phyloP scores from a whole-genome alignment of 2,797 vertebrate genomes.

The Sebastes hubbsi region DNA sequence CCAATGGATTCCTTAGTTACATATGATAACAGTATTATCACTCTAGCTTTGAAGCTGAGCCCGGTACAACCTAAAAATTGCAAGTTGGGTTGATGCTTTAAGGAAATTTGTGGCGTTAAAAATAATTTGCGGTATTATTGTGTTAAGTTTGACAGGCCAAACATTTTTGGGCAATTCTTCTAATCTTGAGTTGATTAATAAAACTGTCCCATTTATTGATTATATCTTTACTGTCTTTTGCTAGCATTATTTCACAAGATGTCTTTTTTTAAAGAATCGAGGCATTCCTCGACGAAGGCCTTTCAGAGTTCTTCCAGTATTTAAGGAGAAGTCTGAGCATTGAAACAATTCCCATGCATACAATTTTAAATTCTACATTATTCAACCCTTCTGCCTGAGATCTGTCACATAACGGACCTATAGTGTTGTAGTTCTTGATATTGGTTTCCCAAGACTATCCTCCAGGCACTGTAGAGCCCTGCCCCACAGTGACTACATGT shows the following conservation, averaged over 20 bases:
- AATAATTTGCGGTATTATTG: too few species aligned
- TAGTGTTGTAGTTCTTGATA: neutral
- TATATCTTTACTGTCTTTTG: neutral
- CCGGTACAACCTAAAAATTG: too few species aligned
- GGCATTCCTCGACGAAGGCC: neutral
- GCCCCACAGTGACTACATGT: neutral
- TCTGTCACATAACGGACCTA: neutral
- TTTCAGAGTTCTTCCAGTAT: neutral
- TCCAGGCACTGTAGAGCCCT: neutral
- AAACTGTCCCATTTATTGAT: neutral
- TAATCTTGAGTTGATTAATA: neutral
- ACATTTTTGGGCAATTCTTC: too few species aligned
- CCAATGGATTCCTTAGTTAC: too few species aligned
- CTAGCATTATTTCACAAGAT: neutral
- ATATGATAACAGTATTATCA: too few species aligned
- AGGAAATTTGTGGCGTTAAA: too few species aligned
- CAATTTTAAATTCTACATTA: neutral
- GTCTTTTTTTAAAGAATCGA: rapidly evolving
- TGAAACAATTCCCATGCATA: neutral
- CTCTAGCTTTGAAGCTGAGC: too few species aligned
- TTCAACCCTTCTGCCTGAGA: neutral
- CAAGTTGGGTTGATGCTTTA: too few species aligned
- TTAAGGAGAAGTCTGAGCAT: neutral
- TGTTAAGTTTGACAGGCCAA: too few species aligned
- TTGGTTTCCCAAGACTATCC: neutral